Evolutionary conservation across 2,888 invertebrate genomes (phyloP).

Genomic region (Clistopyga incitator): DNA sequence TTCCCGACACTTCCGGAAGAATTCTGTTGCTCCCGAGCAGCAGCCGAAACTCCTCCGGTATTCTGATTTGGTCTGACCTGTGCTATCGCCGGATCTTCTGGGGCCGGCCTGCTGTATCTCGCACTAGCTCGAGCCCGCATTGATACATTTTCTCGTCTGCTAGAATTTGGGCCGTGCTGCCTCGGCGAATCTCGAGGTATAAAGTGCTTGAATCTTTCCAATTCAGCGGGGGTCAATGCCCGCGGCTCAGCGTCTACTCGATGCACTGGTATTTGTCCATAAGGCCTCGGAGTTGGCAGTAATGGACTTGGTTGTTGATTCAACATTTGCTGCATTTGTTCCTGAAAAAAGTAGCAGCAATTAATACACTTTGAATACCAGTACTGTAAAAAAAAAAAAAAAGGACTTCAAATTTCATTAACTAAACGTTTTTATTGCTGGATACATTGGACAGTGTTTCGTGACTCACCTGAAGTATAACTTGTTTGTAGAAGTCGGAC

Average conservation of each 20-base stretch:
- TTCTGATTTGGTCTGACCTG: conserved; percentile 31
- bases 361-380: background rate
- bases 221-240: conserved; percentile 85
- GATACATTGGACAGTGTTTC: background rate
- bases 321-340: conserved; percentile 78
- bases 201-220: conserved; percentile 84
- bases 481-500: conserved; percentile 77
- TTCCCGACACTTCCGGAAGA: conserved; percentile 1
- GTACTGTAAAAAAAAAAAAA: background rate
- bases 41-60: conserved; percentile 7
- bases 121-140: conserved; percentile 70
- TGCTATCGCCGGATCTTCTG: conserved; percentile 30
- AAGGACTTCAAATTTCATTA: too few relatives aligned
- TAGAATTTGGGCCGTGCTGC: conserved; percentile 67
- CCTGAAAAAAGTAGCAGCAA: conserved; percentile 66
- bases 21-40: conserved; percentile 27
- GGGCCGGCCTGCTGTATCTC: conserved; percentile 45
- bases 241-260: conserved; percentile 86
- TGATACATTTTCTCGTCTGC: conserved; percentile 71
- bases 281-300: conserved; percentile 73
- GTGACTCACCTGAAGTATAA: conserved; percentile 75
- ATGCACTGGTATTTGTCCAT: conserved; percentile 86
- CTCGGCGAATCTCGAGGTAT: conserved; percentile 74
- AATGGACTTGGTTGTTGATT: conserved; percentile 76
- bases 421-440: too few relatives aligned